A percentile compares a stretch with the other conserved stretches of the same genome.
Evolutionary conservation across 2,113 vertebrate genomes (phyloP).

Genomic region (Hystrix cristata): DNA sequence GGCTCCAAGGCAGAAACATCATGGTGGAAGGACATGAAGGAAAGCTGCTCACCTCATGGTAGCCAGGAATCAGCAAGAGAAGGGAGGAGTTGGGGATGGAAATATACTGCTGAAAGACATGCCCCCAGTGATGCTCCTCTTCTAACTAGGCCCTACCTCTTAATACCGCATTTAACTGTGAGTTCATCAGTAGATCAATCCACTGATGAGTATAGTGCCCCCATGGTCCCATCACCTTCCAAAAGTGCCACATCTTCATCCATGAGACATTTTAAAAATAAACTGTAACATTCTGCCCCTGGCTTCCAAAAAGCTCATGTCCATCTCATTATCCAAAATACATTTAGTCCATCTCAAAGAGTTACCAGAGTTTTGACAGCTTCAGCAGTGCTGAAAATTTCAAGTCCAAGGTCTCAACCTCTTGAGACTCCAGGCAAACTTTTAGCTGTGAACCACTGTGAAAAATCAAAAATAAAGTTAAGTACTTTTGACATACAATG

Average conservation of each 20-base stretch:
- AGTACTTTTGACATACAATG: neutral
- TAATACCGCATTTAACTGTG: neutral
- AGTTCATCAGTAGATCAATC: neutral
- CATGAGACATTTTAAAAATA: neutral
- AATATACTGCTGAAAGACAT: neutral
- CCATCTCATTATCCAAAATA: neutral
- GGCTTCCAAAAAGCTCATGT: neutral
- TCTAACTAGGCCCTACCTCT: neutral
- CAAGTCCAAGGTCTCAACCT: too few species aligned
- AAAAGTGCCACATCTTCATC: neutral
- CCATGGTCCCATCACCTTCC: neutral
- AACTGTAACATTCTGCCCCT: neutral
- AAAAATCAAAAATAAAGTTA: neutral
- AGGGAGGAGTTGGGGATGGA: neutral
- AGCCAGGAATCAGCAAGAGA: neutral
- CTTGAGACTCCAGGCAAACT: neutral
- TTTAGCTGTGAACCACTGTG: neutral
- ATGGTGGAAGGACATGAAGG: neutral
- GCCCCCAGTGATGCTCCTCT: neutral
- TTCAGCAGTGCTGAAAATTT: neutral
- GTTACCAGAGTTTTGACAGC: neutral
- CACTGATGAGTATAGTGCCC: neutral
- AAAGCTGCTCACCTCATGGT: neutral
- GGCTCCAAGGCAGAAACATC: neutral
- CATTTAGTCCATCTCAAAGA: neutral